Percentiles rank a stretch among this genome's conserved stretches.
Evolutionary conservation across 1,140 invertebrate species (phyloP).

Genomic region (Scaptomyza pallida): DNA sequence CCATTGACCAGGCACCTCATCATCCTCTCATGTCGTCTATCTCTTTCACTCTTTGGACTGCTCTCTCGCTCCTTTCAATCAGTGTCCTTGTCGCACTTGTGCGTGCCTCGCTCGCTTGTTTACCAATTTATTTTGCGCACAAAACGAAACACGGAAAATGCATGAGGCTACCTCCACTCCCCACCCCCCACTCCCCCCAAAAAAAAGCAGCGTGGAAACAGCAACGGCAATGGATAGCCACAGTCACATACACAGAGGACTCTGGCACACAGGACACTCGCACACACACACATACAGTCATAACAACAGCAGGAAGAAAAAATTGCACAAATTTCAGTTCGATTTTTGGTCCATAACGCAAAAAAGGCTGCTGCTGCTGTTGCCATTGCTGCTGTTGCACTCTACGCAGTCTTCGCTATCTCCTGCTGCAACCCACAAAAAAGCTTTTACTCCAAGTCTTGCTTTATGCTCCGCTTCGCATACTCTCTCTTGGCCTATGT

Average conservation of each 20-base stretch:
- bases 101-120: conserved; percentile 62
- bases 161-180: no score
- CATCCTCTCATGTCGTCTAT: neutral
- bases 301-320: conserved; percentile 43
- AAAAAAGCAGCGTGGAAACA: conserved; percentile 13
- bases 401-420: conserved; percentile 34
- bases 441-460: neutral
- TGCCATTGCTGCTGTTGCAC: conserved; percentile 19
- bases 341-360: conserved; percentile 77
- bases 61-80: conserved; percentile 1
- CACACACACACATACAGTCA: neutral
- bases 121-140: conserved; percentile 81
- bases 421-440: conserved; percentile 15
- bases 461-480: neutral
- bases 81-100: conserved; percentile 36
- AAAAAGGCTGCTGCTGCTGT: conserved; percentile 34
- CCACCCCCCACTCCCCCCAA: no score
- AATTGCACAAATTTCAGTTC: conserved; percentile 70
- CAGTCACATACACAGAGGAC: conserved; percentile 29
- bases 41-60: conserved; percentile 1
- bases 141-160: conserved; percentile 81
- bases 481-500: neutral
- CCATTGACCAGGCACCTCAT: conserved; percentile 62
- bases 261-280: conserved; percentile 3
- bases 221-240: conserved; percentile 70